phyloP scores from a whole-genome alignment of 1,140 invertebrate genomes.

The Rhagoletis zephyria region DNA sequence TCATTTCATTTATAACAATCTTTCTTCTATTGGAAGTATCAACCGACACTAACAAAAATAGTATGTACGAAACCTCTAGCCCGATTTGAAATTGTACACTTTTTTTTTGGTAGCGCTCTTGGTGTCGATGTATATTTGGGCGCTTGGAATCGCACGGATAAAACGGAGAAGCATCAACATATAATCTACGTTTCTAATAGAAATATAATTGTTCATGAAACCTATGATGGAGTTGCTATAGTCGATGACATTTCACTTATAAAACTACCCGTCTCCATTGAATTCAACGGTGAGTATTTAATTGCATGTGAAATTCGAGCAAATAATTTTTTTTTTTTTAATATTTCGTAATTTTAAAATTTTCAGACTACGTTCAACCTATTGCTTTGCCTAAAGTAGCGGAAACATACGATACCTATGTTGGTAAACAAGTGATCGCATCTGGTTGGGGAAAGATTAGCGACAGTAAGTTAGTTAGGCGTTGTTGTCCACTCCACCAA shows the following conservation, averaged over 20 bases:
- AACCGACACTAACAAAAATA: too few species aligned
- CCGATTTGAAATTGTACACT: background rate
- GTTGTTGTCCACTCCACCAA: background rate
- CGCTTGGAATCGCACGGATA: conserved; percentile 55
- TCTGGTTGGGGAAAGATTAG: conserved; percentile 73
- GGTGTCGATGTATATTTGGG: conserved; percentile 58
- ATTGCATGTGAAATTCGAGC: conserved; percentile 57
- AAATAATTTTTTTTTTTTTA: conserved; percentile 72
- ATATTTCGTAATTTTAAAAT: conserved; percentile 61
- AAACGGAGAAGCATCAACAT: conserved; percentile 62
- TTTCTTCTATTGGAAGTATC: too few species aligned
- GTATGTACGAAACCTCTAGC: background rate
- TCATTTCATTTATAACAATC: background rate
- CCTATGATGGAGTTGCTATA: conserved; percentile 60
- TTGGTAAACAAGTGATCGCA: conserved; percentile 65
- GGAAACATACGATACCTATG: conserved; percentile 65
- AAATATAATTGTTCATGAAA: conserved; percentile 62
- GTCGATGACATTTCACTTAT: conserved; percentile 73
- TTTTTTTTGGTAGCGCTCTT: conserved; percentile 54
- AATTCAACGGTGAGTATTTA: conserved; percentile 66
- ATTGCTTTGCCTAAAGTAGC: conserved; percentile 66
- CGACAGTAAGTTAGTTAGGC: conserved; percentile 58
- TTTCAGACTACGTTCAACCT: conserved; percentile 68
- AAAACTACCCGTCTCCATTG: conserved; percentile 66
- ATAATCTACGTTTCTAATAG: conserved; percentile 59